A percentile compares a stretch with the other conserved stretches of the same genome.
Conservation (phyloP, 2,797 vertebrate species). For the Chelon auratus region DNA sequence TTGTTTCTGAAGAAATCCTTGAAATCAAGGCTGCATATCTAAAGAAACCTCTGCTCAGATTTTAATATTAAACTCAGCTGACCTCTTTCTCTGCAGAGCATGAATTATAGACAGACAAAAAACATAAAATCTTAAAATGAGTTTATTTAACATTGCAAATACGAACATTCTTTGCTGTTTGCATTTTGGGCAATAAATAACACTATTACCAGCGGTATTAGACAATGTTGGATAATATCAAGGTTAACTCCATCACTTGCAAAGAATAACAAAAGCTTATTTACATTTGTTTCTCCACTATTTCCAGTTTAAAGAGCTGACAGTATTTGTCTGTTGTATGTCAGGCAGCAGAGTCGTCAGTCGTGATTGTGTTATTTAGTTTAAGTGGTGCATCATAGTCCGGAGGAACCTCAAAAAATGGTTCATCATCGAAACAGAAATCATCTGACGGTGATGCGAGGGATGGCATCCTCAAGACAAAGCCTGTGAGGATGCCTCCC, state of each 20-base stretch:
- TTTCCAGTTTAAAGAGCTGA: neutral
- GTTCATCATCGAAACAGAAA: conserved; percentile 85
- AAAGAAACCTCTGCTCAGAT: neutral
- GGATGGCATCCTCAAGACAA: conserved; percentile 80
- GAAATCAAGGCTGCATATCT: neutral
- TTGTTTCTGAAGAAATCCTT: neutral
- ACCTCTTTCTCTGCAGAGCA: neutral
- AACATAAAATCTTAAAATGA: neutral
- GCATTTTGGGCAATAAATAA: conserved; percentile 18
- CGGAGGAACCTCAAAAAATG: conserved; percentile 84
- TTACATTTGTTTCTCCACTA: conserved; percentile 14
- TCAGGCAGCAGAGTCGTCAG: conserved; percentile 61
- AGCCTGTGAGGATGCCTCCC: conserved; percentile 82
- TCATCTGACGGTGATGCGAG: conserved; percentile 77
- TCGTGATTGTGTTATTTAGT: conserved; percentile 20
- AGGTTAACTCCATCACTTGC: neutral
- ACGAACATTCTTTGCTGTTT: neutral
- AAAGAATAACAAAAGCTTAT: conserved; percentile 13
- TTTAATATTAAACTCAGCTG: neutral
- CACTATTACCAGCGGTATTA: neutral
- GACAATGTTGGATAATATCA: neutral
- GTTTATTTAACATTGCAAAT: neutral
- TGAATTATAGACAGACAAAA: neutral
- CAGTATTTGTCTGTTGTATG: neutral
- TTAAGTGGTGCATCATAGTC: conserved; percentile 67